phyloP scores from a whole-genome alignment of 2,888 invertebrate species.

The Saturnia pavonia region DNA sequence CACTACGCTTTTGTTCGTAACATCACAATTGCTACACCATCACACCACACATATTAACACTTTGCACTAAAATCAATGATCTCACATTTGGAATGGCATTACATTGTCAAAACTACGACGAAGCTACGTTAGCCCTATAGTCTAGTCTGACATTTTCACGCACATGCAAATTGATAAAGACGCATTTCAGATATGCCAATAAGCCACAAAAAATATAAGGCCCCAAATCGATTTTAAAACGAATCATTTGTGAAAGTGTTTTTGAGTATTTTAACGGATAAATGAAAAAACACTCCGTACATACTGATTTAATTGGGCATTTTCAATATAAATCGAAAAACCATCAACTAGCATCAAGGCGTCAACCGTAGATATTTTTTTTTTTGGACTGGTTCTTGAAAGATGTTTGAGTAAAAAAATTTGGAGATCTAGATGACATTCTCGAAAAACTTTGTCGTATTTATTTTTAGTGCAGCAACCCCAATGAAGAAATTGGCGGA shows the following conservation, averaged over 20 bases:
- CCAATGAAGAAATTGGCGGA: neutral
- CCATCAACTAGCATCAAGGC: constrained; percentile 66
- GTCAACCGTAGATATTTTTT: constrained; percentile 68
- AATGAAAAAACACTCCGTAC: constrained; percentile 23
- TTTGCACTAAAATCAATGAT: constrained; percentile 34
- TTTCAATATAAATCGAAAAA: constrained; percentile 45
- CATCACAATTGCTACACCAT: constrained; percentile 57
- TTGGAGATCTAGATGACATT: constrained; percentile 14
- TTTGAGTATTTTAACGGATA: neutral
- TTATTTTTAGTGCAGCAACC: neutral
- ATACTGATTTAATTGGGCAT: constrained; percentile 35
- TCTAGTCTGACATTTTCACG: constrained; percentile 71
- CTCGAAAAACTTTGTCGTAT: constrained; percentile 10
- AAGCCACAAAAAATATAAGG: constrained; percentile 36
- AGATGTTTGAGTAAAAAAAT: neutral
- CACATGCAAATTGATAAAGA: constrained; percentile 73
- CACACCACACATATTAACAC: constrained; percentile 40
- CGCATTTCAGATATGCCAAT: constrained; percentile 54
- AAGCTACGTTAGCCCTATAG: constrained; percentile 48
- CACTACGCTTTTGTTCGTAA: constrained; percentile 65
- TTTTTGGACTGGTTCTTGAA: constrained; percentile 7
- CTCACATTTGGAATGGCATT: constrained; percentile 42
- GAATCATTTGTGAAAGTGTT: constrained; percentile 51
- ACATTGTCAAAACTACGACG: constrained; percentile 65
- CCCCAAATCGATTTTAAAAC: constrained; percentile 34